phyloP scores from a whole-genome alignment of 1,140 invertebrate genomes.

The Hyphantria cunea region DNA sequence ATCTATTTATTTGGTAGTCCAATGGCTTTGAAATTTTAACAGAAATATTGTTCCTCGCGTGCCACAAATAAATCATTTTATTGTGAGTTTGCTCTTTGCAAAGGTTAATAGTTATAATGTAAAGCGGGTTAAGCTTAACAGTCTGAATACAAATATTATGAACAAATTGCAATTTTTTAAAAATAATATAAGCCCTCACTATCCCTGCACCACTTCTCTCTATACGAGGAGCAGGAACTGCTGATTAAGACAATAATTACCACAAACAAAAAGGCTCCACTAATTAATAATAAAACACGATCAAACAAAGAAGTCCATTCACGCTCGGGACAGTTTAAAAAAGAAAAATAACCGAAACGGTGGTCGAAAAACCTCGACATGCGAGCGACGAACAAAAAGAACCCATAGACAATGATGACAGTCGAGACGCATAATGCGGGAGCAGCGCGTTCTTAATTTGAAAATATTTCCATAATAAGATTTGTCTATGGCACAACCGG shows the following conservation, averaged over 20 bases:
- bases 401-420: conserved; percentile 79
- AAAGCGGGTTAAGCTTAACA: no score
- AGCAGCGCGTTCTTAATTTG: conserved; percentile 79
- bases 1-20: no score
- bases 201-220: conserved; percentile 61
- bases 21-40: no score
- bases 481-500: conserved; percentile 77
- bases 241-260: conserved; percentile 82
- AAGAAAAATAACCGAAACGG: conserved; percentile 78
- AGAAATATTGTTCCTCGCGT: no score
- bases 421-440: conserved; percentile 80
- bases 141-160: not conserved
- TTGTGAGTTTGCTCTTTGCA: no score
- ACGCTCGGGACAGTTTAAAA: conserved; percentile 73
- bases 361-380: conserved; percentile 80
- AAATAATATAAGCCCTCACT: conserved; percentile 64
- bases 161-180: conserved; percentile 43
- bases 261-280: conserved; percentile 78
- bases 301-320: conserved; percentile 79
- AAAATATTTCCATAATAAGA: conserved; percentile 82
- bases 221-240: conserved; percentile 75
- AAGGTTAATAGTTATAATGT: no score
- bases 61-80: no score
- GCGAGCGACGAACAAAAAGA: conserved; percentile 77
- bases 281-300: conserved; percentile 82